Evolutionary conservation across 2,113 vertebrate genomes (phyloP), one percentile per base, ranked within the genome.

Genomic region (Lophochroa leadbeateri): DNA sequence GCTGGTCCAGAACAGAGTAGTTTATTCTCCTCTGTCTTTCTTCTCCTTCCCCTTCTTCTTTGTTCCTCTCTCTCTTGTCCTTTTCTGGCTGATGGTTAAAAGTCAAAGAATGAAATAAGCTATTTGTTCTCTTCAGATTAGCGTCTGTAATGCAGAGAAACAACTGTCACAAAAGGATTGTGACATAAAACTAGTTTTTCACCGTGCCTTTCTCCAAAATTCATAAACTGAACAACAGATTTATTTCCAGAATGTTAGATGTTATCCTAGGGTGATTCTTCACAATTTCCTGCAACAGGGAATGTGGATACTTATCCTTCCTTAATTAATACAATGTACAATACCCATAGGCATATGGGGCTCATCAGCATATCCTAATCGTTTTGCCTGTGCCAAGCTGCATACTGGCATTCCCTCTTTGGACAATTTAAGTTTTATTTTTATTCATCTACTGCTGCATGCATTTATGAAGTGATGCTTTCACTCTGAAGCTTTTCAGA

Each of bases 241-340:
- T 95, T 90, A 95, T 97, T 97, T 97, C 75, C 77, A 86, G 33
- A 53, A 64, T 86, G 41, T 94, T 92, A 84, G 74, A 85, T 77
- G 23, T 70, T 94, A 88, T 97, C 96, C 87, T 94, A 82, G 84
- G 93, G 75, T 96, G 89, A 96, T 97, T 97, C 92, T 96, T 94
- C 57, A 57, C 78, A 92, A 83, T 96, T 70, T 68, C 83, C 53
- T 79, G 63, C 86, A 95, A 86, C 24, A 80, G 61, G 37, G 65
- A 75, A 88, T 84, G 55, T 77, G 82, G 91, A 93, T 70, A 78
- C 27, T 94, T 76, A 63, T 92, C 39, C 46, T 82, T 94, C 68
- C 75, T 95, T 97, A 97, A 96, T 97, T 96, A 97, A 96, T 94
- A 85, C 41, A 60, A 83, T 88, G 72, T 74, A 37, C 65, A 83